Percentiles rank a stretch among this genome's conserved stretches.
These are phyloP conservation scores for Slavum lentiscoides DNA, from an alignment of 2,888 invertebrate genomes.

Conservation along the genomic window DNA sequence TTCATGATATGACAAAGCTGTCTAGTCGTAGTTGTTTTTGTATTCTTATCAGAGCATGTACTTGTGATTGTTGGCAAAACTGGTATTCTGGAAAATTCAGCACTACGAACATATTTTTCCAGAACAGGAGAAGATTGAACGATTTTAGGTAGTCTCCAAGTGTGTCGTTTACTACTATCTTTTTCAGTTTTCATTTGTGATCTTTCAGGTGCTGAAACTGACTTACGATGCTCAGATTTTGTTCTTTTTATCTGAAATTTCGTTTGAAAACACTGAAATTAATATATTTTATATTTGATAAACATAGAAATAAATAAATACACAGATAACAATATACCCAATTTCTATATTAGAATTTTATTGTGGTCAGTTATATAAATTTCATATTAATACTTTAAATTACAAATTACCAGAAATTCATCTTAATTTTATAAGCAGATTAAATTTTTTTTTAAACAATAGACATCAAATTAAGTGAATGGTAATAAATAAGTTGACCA, in stretches of 20 bases:
- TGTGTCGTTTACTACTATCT: conserved; percentile 42
- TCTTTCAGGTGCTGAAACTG: conserved; percentile 41
- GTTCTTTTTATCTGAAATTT: conserved; percentile 43
- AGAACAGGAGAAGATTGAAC: conserved; percentile 43
- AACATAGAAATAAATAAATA: not conserved
- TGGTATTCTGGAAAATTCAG: conserved; percentile 55
- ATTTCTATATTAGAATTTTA: conserved; percentile 5
- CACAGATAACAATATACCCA: not conserved
- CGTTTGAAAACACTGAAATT: not conserved
- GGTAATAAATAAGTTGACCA: conserved; percentile 24
- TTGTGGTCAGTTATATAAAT: conserved; percentile 35
- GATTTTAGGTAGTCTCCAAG: conserved; percentile 51
- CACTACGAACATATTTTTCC: conserved; percentile 46
- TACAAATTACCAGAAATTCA: not conserved
- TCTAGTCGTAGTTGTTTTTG: conserved; percentile 47
- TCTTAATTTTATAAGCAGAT: not conserved
- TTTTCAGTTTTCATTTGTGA: conserved; percentile 53
- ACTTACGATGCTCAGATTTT: conserved; percentile 48
- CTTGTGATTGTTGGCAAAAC: conserved; percentile 54
- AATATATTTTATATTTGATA: not conserved
- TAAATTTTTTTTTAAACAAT: not conserved
- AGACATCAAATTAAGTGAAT: conserved; percentile 16
- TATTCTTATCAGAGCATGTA: conserved; percentile 47
- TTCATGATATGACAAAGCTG: conserved; percentile 50
- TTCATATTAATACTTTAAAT: not conserved